Base-by-base conservation (phyloP, 2,113 vertebrate genomes). In the Epinephelus cyanopodus region DNA sequence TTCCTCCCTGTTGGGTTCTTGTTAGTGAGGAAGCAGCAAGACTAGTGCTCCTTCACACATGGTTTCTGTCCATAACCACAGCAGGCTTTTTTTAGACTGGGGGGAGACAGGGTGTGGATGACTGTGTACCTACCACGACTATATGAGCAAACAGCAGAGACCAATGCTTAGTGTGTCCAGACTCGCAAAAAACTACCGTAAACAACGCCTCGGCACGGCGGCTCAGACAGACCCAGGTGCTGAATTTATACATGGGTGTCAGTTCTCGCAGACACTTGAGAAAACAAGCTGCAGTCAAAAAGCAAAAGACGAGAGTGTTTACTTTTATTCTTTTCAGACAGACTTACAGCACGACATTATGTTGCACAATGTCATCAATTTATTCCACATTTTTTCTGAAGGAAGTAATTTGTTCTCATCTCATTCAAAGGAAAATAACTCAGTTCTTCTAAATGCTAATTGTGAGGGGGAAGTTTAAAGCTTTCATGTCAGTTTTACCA, bases 51-150 rank as follows among this genome's bases (percentile, higher is more conserved):
- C 66, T 63, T 76, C 78, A 74, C 75, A 82, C 47, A 82, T 87
- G 88, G 69, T 83, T 74, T 90, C 69, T 86, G 37, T 88, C 63
- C 64, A 27, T 64, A 90, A 94, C 94, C 94, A 85, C 91, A 70
- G 83, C 1, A 12, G 25, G 63, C 87, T 93, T 90, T 90, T 92
- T 94, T 90, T 95, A 94, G 91, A 81, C 33, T 0, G 19, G 29
- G 56, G 45, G 67, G 19, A 94, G 92, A 94, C 94, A 92, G 91
- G 92, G 91, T 92, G 95, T 90, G 92, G 91, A 90, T 86, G 89
- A 89, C 89, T 83, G 74, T 37, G 29, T 72, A 73, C 68, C 79
- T 23, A 88, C 87, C 86, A 66, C 60, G 60, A 77, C 83, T 90
- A 67, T 82, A 87, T 69, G 78, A 83, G 84, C 80, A 92, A 92